phyloP scores from a whole-genome alignment of 2,888 invertebrate genomes.

The Phyllotreta cruciferae region DNA sequence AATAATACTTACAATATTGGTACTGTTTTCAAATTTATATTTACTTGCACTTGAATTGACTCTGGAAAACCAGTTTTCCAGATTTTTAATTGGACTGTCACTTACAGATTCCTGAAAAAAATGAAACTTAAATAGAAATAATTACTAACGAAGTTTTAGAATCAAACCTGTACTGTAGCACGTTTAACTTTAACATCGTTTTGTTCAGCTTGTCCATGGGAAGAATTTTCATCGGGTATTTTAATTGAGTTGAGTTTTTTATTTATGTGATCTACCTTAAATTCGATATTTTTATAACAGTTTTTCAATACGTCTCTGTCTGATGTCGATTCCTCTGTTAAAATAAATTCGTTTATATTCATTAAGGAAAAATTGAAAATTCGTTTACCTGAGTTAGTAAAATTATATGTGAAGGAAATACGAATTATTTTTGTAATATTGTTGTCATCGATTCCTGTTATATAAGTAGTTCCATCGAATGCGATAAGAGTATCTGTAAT shows the following conservation, averaged over 20 bases:
- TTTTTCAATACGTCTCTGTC: constrained; percentile 38
- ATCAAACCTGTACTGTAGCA: background rate
- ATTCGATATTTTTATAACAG: constrained; percentile 46
- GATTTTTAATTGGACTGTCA: constrained; percentile 28
- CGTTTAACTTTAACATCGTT: background rate
- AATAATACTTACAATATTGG: constrained; percentile 35
- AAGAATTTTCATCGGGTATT: background rate
- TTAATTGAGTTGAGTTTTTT: constrained; percentile 38
- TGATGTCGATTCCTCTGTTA: constrained; percentile 31
- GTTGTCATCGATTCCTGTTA: constrained; percentile 41
- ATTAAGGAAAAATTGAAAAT: constrained; percentile 23
- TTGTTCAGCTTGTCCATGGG: background rate
- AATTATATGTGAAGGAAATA: constrained; percentile 41
- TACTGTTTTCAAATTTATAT: constrained; percentile 16
- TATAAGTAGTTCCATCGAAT: constrained; percentile 41
- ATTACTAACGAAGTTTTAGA: background rate
- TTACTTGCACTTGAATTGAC: constrained; percentile 26
- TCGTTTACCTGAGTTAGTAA: constrained; percentile 44
- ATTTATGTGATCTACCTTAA: constrained; percentile 36
- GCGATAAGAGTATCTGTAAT: constrained; percentile 41
- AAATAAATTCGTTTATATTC: constrained; percentile 36
- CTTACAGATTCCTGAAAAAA: constrained; percentile 34
- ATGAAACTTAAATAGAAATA: constrained; percentile 5
- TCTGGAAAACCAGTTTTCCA: constrained; percentile 29
- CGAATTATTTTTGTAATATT: constrained; percentile 41